Evolutionary conservation across 2,797 vertebrate genomes (phyloP), one percentile per base, ranked within the genome.

Genomic region (Chaunax sp.): DNA sequence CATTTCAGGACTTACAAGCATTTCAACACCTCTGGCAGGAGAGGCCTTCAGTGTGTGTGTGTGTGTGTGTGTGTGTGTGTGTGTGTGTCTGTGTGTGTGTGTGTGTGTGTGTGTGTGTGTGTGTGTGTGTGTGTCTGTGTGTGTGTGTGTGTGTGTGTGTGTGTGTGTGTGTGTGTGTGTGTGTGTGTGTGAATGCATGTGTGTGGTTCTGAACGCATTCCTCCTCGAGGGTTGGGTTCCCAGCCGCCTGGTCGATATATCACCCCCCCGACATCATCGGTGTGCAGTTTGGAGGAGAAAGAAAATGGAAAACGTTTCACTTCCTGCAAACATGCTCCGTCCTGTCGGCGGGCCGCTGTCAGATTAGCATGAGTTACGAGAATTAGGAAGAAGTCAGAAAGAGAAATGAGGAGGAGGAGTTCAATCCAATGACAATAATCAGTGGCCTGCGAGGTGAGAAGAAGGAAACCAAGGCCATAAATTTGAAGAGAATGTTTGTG

Each of bases 1-100:
- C 87, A 90, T 93, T 93, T 93, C 90, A 89, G 73, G 90, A 92
- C 88, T 88, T 87, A 91, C 89, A 90, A 83, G 88, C 89, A 90
- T 92, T 91, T 90, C 91, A 91, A 87, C 91, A 93, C 87, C 87
- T 92, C 84, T 2, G 78, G 83, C 82, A 79, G 69, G 63, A 86
- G 78, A 87, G 75, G 75, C 79, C 87, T 80, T 84, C 70, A 59
- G 69, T 71, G 59, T 65, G 69, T 72, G 50, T 76, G 38, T 60
- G 37, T 45, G 51, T 65, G 16, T 53, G 45, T 37, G 23, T 44
- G 45, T 49, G 12, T 23, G n/a, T 72, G 68, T 22, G 20, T 64
- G 79, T 69, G 64, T 72, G 73, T 66, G 77, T 38, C 45, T 78
- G 72, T 52, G 47, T 69, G 67, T 64, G n/a, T 75, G 52, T 73